Conservation (phyloP, 2,888 invertebrate species). For the Tholera decimalis region DNA sequence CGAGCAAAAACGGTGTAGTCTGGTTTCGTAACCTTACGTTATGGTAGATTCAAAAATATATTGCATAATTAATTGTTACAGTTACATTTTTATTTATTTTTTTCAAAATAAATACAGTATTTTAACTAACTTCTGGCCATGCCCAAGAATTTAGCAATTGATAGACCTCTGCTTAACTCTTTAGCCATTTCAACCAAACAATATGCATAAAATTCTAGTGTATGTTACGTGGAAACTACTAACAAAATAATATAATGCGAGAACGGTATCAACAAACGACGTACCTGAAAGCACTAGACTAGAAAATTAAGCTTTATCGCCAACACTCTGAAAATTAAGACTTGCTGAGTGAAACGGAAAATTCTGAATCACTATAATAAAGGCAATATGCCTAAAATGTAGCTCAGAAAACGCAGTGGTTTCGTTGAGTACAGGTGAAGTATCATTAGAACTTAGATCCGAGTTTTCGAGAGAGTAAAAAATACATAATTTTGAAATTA, state of each 20-base stretch:
- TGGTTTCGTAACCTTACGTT: no score
- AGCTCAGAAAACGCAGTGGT: background rate
- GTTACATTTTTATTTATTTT: no score
- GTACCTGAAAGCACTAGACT: constrained; percentile 42
- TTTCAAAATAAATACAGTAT: background rate
- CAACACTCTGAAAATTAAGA: constrained; percentile 49
- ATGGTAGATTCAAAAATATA: background rate
- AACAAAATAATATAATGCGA: constrained; percentile 51
- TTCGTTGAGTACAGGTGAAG: background rate
- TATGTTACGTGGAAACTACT: constrained; percentile 20
- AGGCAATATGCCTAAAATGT: constrained; percentile 5
- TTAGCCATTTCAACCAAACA: constrained; percentile 5
- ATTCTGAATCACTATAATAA: constrained; percentile 22
- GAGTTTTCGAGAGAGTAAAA: no score
- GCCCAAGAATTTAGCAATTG: background rate
- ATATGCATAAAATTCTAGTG: constrained; percentile 3
- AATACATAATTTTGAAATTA: no score
- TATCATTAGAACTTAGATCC: no score
- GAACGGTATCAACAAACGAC: constrained; percentile 41
- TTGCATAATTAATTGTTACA: background rate
- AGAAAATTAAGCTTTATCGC: constrained; percentile 57
- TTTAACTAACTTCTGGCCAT: background rate
- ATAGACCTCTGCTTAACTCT: background rate
- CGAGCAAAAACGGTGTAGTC: no score
- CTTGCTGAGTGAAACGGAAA: constrained; percentile 36